These are phyloP conservation scores for Malachius bipustulatus DNA, from an alignment of 2,888 invertebrate species.

Conservation along the genomic window DNA sequence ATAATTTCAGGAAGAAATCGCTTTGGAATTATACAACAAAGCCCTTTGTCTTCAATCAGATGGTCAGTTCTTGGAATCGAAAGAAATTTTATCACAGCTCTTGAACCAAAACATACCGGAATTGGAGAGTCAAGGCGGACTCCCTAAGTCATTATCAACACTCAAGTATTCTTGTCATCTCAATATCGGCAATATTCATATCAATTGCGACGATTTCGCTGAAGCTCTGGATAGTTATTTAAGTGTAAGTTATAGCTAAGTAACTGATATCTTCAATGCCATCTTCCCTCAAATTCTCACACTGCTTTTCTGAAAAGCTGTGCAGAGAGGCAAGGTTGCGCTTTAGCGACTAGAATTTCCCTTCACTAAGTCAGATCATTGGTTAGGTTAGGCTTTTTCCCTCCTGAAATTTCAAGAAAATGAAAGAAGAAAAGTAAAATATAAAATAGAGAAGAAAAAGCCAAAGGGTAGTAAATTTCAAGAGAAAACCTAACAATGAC, in stretches of 20 bases:
- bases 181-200: constrained; percentile 64
- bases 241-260: constrained; percentile 35
- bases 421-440: too few relatives aligned
- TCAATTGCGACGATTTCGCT: constrained; percentile 45
- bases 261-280: too few relatives aligned
- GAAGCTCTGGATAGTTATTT: constrained; percentile 58
- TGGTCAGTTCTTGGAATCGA: constrained; percentile 53
- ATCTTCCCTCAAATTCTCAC: too few relatives aligned
- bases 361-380: too few relatives aligned
- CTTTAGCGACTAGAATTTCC: too few relatives aligned
- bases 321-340: too few relatives aligned
- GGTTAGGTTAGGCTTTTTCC: too few relatives aligned
- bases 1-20: constrained; percentile 57
- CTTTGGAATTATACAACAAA: constrained; percentile 64
- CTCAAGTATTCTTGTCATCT: constrained; percentile 75
- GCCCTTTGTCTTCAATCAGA: constrained; percentile 59
- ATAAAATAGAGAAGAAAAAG: too few relatives aligned
- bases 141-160: constrained; percentile 49
- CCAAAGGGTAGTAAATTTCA: too few relatives aligned
- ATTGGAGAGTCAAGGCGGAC: constrained; percentile 40
- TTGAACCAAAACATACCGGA: constrained; percentile 45
- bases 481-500: too few relatives aligned
- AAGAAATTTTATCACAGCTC: constrained; percentile 54
- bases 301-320: too few relatives aligned
- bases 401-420: too few relatives aligned